Conservation (phyloP, 2,113 vertebrate genomes). For the Coracopsis vasa region DNA sequence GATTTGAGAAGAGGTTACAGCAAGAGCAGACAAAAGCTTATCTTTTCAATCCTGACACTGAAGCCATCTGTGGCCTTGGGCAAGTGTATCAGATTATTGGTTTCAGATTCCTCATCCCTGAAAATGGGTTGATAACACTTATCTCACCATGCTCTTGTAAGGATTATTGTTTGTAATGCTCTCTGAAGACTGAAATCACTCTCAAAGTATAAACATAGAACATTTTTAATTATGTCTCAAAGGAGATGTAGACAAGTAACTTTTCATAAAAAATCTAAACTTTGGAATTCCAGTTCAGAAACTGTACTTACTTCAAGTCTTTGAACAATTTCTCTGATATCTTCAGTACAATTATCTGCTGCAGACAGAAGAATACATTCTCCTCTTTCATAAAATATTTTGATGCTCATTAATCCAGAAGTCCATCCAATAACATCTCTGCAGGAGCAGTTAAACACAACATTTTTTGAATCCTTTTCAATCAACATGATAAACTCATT, state of each 20-base stretch:
- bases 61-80: background rate
- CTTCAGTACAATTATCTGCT: conserved; percentile 85
- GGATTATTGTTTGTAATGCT: background rate
- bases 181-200: background rate
- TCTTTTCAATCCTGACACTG: background rate
- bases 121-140: background rate
- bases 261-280: background rate
- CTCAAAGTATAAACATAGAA: background rate
- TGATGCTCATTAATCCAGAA: conserved; percentile 89
- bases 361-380: conserved; percentile 92
- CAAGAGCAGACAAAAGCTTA: background rate
- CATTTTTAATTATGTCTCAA: background rate
- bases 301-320: conserved; percentile 86
- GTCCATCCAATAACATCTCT: conserved; percentile 98
- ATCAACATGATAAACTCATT: conserved; percentile 96
- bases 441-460: conserved; percentile 97
- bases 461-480: conserved; percentile 92
- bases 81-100: background rate
- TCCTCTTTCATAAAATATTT: conserved; percentile 95
- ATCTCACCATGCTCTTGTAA: background rate
- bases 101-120: background rate
- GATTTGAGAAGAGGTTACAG: background rate
- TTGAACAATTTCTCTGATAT: conserved; percentile 91
- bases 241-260: background rate
- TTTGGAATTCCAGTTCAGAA: background rate